Evolutionary conservation across 2,888 invertebrate genomes (phyloP), one percentile per base, ranked within the genome.

Genomic region (Drosophila borborema): DNA sequence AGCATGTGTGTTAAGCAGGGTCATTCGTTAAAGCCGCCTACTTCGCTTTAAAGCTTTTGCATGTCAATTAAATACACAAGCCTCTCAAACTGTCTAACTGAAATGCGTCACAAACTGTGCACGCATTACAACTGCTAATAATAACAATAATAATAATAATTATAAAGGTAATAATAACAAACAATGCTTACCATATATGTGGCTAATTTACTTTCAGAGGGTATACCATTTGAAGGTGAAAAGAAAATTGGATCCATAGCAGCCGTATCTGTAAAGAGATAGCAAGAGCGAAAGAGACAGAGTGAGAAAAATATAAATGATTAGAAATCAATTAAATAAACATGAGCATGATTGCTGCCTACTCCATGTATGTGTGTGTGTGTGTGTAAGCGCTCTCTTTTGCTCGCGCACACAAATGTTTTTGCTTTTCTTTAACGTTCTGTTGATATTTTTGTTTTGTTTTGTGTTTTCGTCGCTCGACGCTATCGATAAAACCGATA

Each of bases 161-260:
- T 46, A 23, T 8, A 61, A 53, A 8, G 23, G 16, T 3, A 45
- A 43, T 23, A 40, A 36, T 12, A 64, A 67, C 66, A 16, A 64
- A 56, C 14, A 63, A 41, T 18, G 74, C 92, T 93, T 93, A 97
- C 97, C 97, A 97, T 97, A 92, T 97, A 97, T 73, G 96, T 97
- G 71, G 96, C 96, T 92, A 97, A 94, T 94, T 97, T 97, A 72
- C 97, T 97, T 93, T 97, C 97, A 93, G 97, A 96, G 55, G 97
- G 97, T 89, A 97, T 95, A 90, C 96, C 96, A 94, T 95, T 93
- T 67, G 96, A 94, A 74, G 96, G 94, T 72, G 96, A 94, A 92
- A 95, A 95, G 91, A 96, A 95, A 92, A 96, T 95, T 78, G 96
- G 96, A 94, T 97, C 97, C 97, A 97, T 97, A 78, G 92, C 92